phyloP scores from a whole-genome alignment of 2,797 vertebrate species.

The Iguana delicatissima region DNA sequence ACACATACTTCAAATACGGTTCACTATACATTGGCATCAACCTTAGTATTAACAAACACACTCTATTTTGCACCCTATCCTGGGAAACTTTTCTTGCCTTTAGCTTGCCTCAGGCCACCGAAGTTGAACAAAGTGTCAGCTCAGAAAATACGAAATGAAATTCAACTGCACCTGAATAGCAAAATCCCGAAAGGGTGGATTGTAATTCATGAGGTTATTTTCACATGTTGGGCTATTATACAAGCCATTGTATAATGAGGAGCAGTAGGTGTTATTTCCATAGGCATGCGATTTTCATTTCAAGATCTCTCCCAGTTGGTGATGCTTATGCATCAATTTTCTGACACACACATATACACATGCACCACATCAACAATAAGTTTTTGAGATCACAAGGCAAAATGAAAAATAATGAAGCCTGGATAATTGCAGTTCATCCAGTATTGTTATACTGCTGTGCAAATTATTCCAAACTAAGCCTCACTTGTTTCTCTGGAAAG shows the following conservation, averaged over 20 bases:
- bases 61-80: slow-evolving; percentile 51
- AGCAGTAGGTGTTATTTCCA: slow-evolving; percentile 1
- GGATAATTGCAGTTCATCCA: slow-evolving; percentile 25
- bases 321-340: neutral
- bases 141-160: slow-evolving; percentile 68
- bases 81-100: slow-evolving; percentile 63
- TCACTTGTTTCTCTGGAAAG: neutral
- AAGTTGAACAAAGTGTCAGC: slow-evolving; percentile 51
- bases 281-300: slow-evolving; percentile 3
- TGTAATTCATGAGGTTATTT: slow-evolving; percentile 55
- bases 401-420: neutral
- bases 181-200: slow-evolving; percentile 53
- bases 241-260: slow-evolving; percentile 42
- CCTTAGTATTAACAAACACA: slow-evolving; percentile 66
- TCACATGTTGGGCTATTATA: slow-evolving; percentile 56
- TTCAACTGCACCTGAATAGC: slow-evolving; percentile 58
- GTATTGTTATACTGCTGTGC: neutral
- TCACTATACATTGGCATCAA: slow-evolving; percentile 48
- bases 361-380: neutral
- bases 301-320: neutral
- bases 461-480: neutral
- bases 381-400: neutral
- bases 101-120: slow-evolving; percentile 68
- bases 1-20: neutral
- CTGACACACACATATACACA: neutral